Conservation (phyloP, 2,797 vertebrate genomes). For the Danio albolineatus region DNA sequence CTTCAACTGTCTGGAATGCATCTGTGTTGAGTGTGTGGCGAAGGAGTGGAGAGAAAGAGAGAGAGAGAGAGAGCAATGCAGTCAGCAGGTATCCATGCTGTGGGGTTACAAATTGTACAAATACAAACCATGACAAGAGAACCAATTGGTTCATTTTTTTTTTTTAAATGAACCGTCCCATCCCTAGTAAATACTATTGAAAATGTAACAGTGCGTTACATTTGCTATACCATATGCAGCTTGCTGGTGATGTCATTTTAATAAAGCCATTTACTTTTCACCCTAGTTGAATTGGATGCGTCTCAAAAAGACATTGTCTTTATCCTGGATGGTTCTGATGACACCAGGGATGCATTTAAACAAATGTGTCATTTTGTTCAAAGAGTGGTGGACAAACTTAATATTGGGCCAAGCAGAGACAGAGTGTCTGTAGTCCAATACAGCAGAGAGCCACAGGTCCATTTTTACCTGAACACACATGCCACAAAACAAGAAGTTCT, state of each 20-base stretch:
- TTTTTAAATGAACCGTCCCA: no score
- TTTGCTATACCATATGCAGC: no score
- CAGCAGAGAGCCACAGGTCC: constrained; percentile 75
- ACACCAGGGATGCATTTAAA: constrained; percentile 69
- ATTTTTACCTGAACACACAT: constrained; percentile 82
- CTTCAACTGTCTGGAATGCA: no score
- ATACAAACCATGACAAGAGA: no score
- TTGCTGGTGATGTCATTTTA: background rate
- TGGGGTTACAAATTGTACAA: no score
- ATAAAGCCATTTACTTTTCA: constrained; percentile 51
- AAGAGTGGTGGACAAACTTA: constrained; percentile 77
- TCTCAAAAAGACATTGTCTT: constrained; percentile 65
- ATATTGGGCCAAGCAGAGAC: constrained; percentile 79
- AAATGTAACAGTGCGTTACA: background rate
- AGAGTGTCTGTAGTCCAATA: constrained; percentile 84
- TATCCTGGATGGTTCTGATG: constrained; percentile 67
- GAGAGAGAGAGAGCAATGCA: no score
- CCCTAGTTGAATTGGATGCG: constrained; percentile 61
- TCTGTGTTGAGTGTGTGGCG: no score
- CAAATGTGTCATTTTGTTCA: constrained; percentile 75
- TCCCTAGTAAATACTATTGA: background rate
- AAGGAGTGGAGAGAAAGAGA: no score
- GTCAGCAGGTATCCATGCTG: no score
- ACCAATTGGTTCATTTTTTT: no score
- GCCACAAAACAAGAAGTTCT: constrained; percentile 80